These are phyloP conservation scores for Agrochola lychnidis DNA, from an alignment of 2,888 invertebrate species.

Conservation along the genomic window DNA sequence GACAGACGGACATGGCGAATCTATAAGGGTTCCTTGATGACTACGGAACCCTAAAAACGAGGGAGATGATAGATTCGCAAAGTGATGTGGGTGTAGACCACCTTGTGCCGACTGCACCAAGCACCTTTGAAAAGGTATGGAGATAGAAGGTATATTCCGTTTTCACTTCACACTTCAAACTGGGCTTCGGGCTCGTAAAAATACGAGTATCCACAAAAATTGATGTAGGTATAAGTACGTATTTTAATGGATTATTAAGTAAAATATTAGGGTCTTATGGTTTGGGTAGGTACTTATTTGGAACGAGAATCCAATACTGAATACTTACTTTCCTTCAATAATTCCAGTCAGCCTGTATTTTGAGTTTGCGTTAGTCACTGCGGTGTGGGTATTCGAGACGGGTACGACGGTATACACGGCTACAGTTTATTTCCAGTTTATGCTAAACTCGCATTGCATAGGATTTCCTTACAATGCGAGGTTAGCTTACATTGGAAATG, in stretches of 20 bases:
- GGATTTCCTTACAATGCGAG: too few species aligned
- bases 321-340: neutral
- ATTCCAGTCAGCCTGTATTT: slow-evolving; percentile 16
- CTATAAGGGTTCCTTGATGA: too few species aligned
- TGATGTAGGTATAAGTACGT: neutral
- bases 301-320: neutral
- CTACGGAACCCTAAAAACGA: neutral
- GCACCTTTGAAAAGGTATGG: neutral
- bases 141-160: neutral
- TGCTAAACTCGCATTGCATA: too few species aligned
- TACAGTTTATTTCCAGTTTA: too few species aligned
- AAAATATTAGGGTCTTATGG: too few species aligned
- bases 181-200: neutral
- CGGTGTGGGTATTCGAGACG: slow-evolving; percentile 10
- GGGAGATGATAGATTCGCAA: neutral
- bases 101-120: neutral
- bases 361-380: slow-evolving; percentile 10
- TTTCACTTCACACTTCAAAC: neutral
- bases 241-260: too few species aligned
- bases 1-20: too few species aligned
- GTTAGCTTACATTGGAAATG: too few species aligned
- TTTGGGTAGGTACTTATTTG: too few species aligned
- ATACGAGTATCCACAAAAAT: neutral
- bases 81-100: neutral
- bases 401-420: neutral